A percentile compares a stretch with the other conserved stretches of the same genome.
phyloP scores from a whole-genome alignment of 2,888 invertebrate genomes.

The Teleogryllus oceanicus region DNA sequence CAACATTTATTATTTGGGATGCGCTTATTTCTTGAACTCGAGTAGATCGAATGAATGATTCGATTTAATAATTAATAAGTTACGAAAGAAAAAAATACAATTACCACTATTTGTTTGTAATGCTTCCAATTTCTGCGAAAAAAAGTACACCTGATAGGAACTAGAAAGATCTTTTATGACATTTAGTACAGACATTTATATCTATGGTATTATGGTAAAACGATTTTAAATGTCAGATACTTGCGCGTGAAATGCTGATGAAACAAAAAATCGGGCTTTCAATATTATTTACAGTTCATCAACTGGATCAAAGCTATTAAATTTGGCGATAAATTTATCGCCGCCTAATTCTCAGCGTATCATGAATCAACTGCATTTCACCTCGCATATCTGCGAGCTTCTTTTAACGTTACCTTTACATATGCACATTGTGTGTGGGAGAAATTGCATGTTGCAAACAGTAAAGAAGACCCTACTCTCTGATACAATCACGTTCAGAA shows the following conservation, averaged over 20 bases:
- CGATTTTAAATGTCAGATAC: conserved; percentile 2
- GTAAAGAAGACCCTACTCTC: neutral
- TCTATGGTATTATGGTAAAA: conserved; percentile 24
- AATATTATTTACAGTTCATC: neutral
- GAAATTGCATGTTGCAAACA: neutral
- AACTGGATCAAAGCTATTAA: neutral
- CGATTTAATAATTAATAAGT: neutral
- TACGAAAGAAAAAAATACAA: conserved; percentile 12
- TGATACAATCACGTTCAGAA: neutral
- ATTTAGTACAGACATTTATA: conserved; percentile 35
- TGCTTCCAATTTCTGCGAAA: conserved; percentile 27
- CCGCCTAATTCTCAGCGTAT: neutral
- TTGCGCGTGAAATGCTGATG: neutral
- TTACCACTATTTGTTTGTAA: neutral
- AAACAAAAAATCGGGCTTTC: neutral
- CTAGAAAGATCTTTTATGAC: conserved; percentile 35
- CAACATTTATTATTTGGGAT: conserved; percentile 45
- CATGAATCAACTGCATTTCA: neutral
- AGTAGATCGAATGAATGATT: conserved; percentile 5
- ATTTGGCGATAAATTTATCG: neutral
- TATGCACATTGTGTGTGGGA: neutral
- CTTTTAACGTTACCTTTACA: neutral
- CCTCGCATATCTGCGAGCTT: neutral
- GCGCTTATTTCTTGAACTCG: conserved; percentile 1
- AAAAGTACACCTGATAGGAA: conserved; percentile 34